Evolutionary conservation across 2,888 invertebrate species (phyloP), one percentile per base, ranked within the genome.

Genomic region (Lydus trimaculatus): DNA sequence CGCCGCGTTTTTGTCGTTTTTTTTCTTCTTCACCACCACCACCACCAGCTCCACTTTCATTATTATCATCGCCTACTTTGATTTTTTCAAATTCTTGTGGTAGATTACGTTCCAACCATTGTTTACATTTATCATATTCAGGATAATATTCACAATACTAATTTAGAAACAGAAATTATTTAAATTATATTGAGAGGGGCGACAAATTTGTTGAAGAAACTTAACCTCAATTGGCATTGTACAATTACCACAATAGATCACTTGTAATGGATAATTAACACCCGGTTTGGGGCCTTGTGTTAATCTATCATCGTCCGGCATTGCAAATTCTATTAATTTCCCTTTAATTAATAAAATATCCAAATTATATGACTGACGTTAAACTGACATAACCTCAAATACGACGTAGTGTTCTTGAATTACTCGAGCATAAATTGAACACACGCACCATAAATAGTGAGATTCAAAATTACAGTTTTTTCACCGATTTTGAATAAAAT

Each of bases 61-160:
- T 91, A 69, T 89, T 89, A 64, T 84, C 85, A 84, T 88, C 86
- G 87, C 91, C 91, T 77, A 92, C 87, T 87, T 93, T 93, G 1
- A 95, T 91, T 86, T 95, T 94, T 81, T 96, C 95, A 84, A 98
- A 97, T 84, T 97, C 95, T 59, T 93, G 93, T 0, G 99, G 98
- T 74, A 99, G 87, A 87, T 98, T 92, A 80, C 94, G 94, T 85
- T 98, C 97, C 73, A 99, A 86, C 99, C 99, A 99, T 75, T 93
- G 93, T 84, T 97, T 97, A 84, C 99, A 99, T 86, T 97, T 97
- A 74, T 98, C 98, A 84, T 96, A 96, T 85, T 97, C 97, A 11
- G 98, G 98, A 86, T 98, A 97, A 85, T 95, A 98, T 88, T 99
- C 98, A 85, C 99, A 99, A 84, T 98, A 99, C 94, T 96, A 20